Evolutionary conservation across 2,888 invertebrate species (phyloP).

Genomic region (Acronicta psi): DNA sequence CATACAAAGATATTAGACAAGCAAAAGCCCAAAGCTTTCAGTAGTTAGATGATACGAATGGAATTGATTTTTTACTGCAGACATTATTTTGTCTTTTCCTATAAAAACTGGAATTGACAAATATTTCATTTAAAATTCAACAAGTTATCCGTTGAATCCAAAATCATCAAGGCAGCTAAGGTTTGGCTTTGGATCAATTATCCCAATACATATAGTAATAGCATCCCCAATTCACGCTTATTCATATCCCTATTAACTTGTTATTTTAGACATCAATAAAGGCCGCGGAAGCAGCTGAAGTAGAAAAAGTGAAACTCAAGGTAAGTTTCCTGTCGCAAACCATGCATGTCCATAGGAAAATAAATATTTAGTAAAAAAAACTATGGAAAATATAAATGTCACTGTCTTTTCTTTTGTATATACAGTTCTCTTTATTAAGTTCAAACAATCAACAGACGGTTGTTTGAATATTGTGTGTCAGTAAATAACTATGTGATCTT

Average conservation of each 20-base stretch:
- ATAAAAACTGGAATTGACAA: constrained; percentile 1
- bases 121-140: constrained; percentile 35
- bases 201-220: constrained; percentile 23
- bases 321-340: constrained; percentile 69
- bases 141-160: constrained; percentile 32
- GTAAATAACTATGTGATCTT: constrained; percentile 72
- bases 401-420: constrained; percentile 63
- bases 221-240: constrained; percentile 71
- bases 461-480: constrained; percentile 67
- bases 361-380: constrained; percentile 31
- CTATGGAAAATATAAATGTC: constrained; percentile 50
- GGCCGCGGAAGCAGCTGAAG: constrained; percentile 73
- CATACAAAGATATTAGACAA: constrained; percentile 6
- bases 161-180: constrained; percentile 9
- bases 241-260: constrained; percentile 71
- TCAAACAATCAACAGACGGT: constrained; percentile 60
- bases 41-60: constrained; percentile 45
- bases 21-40: constrained; percentile 30
- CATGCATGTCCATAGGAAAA: constrained; percentile 56
- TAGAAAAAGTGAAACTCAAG: constrained; percentile 83
- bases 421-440: constrained; percentile 62
- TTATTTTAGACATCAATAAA: constrained; percentile 83
- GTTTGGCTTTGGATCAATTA: constrained; percentile 12
- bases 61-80: constrained; percentile 12
- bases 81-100: constrained; percentile 8